These are phyloP conservation scores for Andricus quercusramuli DNA, from an alignment of 2,888 invertebrate genomes.

Conservation along the genomic window DNA sequence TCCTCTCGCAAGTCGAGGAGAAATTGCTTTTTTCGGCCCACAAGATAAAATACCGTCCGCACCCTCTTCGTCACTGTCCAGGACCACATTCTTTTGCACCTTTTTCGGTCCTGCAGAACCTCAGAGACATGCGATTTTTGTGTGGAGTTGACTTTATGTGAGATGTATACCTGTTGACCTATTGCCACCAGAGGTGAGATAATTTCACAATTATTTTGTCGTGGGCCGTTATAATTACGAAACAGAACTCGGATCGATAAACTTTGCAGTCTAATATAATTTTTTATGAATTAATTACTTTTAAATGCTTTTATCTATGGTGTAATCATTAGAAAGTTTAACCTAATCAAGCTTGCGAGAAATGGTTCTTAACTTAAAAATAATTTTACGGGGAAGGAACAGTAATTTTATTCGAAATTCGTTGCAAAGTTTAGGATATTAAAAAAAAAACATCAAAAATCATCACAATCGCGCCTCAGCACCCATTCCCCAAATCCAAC, in stretches of 20 bases:
- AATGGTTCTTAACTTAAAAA: no score
- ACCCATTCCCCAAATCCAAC: no score
- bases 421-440: no score
- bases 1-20: conserved; percentile 1
- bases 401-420: no score
- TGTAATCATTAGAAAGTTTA: background rate
- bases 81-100: conserved; percentile 26
- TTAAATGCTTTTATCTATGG: background rate
- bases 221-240: background rate
- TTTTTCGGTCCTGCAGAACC: background rate
- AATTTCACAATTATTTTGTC: conserved; percentile 9
- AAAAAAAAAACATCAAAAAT: no score
- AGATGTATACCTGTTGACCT: background rate
- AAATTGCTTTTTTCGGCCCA: conserved; percentile 17
- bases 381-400: no score
- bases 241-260: background rate
- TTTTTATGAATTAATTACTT: background rate
- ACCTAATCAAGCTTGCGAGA: no score
- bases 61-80: conserved; percentile 30
- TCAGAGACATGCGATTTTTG: conserved; percentile 8
- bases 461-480: no score
- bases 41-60: conserved; percentile 27
- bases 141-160: background rate
- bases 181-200: conserved; percentile 16
- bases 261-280: background rate